Base-by-base conservation (phyloP, 2,113 vertebrate species). In the Geococcyx californianus region DNA sequence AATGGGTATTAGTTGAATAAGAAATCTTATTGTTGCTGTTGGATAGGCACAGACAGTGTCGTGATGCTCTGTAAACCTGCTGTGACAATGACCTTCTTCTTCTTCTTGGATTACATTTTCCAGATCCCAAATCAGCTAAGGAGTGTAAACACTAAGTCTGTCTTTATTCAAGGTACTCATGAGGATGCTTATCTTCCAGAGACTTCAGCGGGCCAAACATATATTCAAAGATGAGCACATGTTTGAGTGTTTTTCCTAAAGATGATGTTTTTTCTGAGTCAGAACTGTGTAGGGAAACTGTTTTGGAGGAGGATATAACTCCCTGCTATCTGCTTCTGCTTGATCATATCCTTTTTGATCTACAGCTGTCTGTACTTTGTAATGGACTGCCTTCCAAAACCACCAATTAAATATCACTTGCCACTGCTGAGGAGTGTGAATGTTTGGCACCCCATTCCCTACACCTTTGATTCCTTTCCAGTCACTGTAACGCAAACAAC, bases 131-230 rank as follows among this genome's bases (percentile, higher is more conserved):
- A 66, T 70, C 13, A 17, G 34, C 59, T 70, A 33, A 2, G 4
- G 28, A 69, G 26, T 31, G 26, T n/a, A 69, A 91, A 44, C 55
- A 59, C 72, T 49, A 62, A 80, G 21, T 13, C 55, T 66, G n/a
- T 25, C 75, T 83, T 74, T 91, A 59, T 52, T 90, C 51, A 47
- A 47, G 62, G 38, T 70, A 40, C 3, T 79, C 33, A 49, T 40
- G 21, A 83, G 52, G 72, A 62, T 69, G 55, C 3, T 74, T 70
- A 20, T 74, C 84, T 94, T 87, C 9, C 55, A 77, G 59, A 42
- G 13, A 7, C 34, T 58, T 58, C 67, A 63, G 47, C 0, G 2
- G 29, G 12, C 59, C 0, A 0, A 67, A 31, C 14, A 0, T 12
- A 4, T 26, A 36, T 49, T 66, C 38, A 49, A 49, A 80, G 55